Conservation (phyloP, 2,888 invertebrate genomes). For the Thymelicus lineola region DNA sequence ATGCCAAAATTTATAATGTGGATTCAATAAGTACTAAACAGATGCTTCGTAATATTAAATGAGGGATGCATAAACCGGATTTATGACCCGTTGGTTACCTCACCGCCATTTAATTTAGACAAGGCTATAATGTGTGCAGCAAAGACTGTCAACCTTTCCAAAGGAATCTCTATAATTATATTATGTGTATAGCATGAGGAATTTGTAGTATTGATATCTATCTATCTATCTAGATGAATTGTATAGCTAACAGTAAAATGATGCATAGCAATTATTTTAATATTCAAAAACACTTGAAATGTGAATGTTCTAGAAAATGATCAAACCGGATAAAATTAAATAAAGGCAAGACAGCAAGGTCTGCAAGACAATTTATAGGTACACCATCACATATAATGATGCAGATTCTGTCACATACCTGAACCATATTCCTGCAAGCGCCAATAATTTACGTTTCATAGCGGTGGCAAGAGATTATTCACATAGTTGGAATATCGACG, state of each 20-base stretch:
- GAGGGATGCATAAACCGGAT: not conserved
- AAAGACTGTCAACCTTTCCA: too few species aligned
- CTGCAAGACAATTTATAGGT: slow-evolving; percentile 2
- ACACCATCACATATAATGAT: slow-evolving; percentile 18
- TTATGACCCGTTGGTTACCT: not conserved
- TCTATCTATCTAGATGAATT: too few species aligned
- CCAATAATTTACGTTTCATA: slow-evolving; percentile 66
- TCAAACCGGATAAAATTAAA: too few species aligned
- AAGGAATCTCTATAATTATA: too few species aligned
- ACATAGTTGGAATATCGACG: slow-evolving; percentile 68
- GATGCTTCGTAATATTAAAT: slow-evolving; percentile 2
- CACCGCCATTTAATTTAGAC: not conserved
- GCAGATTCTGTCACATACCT: slow-evolving; percentile 48
- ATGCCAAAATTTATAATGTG: slow-evolving; percentile 70
- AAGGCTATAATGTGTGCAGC: not conserved
- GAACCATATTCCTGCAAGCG: slow-evolving; percentile 51
- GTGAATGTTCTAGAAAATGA: too few species aligned
- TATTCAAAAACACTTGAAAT: too few species aligned
- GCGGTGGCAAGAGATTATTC: slow-evolving; percentile 62
- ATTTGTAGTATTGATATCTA: too few species aligned
- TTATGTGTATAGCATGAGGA: too few species aligned
- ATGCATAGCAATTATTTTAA: too few species aligned
- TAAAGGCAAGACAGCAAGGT: too few species aligned
- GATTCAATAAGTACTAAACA: slow-evolving; percentile 17
- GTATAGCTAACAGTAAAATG: too few species aligned